phyloP scores from a whole-genome alignment of 2,797 vertebrate genomes.

The Sarcophilus harrisii region DNA sequence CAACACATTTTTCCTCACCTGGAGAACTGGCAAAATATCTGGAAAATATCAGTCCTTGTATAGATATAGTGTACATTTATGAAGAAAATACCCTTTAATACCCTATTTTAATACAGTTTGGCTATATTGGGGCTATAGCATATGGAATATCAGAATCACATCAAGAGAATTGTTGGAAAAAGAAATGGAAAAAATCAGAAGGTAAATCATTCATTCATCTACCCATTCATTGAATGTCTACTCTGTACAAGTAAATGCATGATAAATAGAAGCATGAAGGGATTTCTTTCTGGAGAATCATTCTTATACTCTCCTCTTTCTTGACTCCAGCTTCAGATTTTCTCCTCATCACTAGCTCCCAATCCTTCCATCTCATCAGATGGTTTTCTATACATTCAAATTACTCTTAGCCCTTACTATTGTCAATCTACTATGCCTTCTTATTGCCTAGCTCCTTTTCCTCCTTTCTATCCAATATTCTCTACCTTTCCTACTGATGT shows the following conservation, averaged over 20 bases:
- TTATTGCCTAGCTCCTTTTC: not conserved
- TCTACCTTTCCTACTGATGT: not conserved
- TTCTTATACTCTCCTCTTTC: not conserved
- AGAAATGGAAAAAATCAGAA: not conserved
- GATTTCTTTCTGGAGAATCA: not conserved
- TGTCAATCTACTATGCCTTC: not conserved
- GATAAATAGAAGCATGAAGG: not conserved
- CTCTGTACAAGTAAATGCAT: not conserved
- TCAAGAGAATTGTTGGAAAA: not conserved
- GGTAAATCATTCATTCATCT: not conserved
- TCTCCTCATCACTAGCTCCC: not conserved
- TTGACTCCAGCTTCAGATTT: not conserved
- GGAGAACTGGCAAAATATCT: not conserved
- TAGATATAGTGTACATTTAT: conserved; percentile 15
- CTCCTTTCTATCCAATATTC: not conserved
- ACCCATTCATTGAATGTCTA: not conserved
- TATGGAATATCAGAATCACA: no score
- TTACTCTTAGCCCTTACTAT: not conserved
- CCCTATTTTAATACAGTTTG: not conserved
- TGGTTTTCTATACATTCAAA: not conserved
- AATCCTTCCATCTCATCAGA: not conserved
- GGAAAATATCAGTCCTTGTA: conserved; percentile 17
- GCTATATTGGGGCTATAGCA: not conserved
- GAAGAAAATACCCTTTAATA: conserved; percentile 22
- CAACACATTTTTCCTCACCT: not conserved